These are phyloP conservation scores for Agrenia bidenticulata DNA, from an alignment of 2,888 invertebrate species.

Conservation along the genomic window DNA sequence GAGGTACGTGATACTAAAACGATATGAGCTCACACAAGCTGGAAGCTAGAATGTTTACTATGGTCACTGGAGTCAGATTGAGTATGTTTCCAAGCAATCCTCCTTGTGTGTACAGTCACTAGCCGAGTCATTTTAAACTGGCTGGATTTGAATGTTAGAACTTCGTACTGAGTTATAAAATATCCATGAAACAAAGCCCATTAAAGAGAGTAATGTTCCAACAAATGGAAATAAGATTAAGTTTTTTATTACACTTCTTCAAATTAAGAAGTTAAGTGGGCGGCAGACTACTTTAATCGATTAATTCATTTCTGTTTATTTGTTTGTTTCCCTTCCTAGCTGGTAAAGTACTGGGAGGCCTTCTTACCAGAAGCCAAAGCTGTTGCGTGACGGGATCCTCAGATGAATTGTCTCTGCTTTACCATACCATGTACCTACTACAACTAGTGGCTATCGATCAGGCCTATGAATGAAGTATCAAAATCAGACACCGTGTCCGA, in stretches of 20 bases:
- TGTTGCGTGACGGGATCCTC: conserved; percentile 68
- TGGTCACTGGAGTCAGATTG: too few species aligned
- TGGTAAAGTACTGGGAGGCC: conserved; percentile 92
- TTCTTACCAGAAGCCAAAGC: conserved; percentile 94
- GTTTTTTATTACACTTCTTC: conserved; percentile 50
- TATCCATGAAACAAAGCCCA: conserved; percentile 4
- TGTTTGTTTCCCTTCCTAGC: conserved; percentile 61
- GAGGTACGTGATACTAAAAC: conserved; percentile 64
- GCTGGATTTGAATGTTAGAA: too few species aligned
- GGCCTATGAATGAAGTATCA: too few species aligned
- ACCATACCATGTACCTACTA: background rate
- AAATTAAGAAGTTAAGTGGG: background rate
- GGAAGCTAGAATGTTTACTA: too few species aligned
- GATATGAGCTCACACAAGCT: too few species aligned
- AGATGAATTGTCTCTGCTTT: conserved; percentile 8
- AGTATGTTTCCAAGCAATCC: too few species aligned
- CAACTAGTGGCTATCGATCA: too few species aligned
- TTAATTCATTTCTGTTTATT: conserved; percentile 11
- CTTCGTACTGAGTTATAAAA: background rate
- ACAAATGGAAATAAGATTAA: conserved; percentile 11
- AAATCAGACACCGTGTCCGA: conserved; percentile 3
- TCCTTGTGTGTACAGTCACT: too few species aligned
- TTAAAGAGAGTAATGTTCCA: conserved; percentile 5
- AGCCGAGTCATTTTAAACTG: too few species aligned
- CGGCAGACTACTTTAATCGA: conserved; percentile 5